Conservation (phyloP, 2,797 vertebrate species). For the Hemitrygon akajei region DNA sequence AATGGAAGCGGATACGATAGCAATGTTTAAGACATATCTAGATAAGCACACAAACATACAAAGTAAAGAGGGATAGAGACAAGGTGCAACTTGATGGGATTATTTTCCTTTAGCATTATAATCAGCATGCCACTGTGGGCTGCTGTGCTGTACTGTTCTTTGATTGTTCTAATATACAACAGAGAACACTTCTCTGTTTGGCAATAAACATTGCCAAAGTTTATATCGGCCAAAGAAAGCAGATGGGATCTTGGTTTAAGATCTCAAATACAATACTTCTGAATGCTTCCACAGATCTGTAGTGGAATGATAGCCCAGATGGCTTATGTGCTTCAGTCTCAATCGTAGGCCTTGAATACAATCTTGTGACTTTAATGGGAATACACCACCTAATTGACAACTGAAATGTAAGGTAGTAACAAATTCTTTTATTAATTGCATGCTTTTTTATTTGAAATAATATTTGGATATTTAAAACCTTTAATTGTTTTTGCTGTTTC, state of each 20-base stretch:
- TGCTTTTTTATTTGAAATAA: background rate
- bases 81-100: no score
- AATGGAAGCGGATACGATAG: no score
- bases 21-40: no score
- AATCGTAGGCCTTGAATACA: background rate
- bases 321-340: background rate
- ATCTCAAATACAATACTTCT: background rate
- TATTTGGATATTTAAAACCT: no score
- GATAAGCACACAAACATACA: no score
- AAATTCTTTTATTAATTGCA: background rate
- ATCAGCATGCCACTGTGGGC: no score
- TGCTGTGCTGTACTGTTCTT: no score
- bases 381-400: background rate
- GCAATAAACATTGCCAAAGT: background rate
- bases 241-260: background rate
- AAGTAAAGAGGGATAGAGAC: no score
- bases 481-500: no score
- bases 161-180: no score
- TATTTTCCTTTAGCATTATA: no score
- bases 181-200: background rate
- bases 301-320: background rate
- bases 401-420: background rate
- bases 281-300: background rate
- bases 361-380: background rate
- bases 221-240: background rate